These are phyloP conservation scores for Geophilus truncorum DNA, from an alignment of 2,888 invertebrate species.

Conservation along the genomic window DNA sequence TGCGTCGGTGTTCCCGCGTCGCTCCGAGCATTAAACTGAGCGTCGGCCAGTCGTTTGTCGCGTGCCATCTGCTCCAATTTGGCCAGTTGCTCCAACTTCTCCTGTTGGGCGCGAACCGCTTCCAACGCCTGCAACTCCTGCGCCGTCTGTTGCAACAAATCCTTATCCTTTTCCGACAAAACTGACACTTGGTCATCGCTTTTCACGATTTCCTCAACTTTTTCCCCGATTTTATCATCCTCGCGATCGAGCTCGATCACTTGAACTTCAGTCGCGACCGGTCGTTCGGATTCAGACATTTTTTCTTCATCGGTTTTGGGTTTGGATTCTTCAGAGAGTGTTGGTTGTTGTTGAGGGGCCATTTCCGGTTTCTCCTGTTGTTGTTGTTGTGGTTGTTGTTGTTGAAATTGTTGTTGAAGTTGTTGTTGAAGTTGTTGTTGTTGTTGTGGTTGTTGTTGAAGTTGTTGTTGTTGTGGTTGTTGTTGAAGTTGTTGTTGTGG, in stretches of 20 bases:
- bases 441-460: not conserved
- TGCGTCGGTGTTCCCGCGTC: not conserved
- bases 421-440: no score
- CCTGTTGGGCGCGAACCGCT: not conserved
- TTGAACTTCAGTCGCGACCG: no score
- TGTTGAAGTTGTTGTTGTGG: not conserved
- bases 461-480: not conserved
- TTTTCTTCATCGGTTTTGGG: no score
- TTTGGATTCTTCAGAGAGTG: no score
- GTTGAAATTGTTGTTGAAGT: no score
- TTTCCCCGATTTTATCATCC: not conserved
- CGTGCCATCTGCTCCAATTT: not conserved
- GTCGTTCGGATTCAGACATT: no score
- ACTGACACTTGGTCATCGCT: not conserved
- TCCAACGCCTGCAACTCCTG: constrained; percentile 33
- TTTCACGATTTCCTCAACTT: not conserved
- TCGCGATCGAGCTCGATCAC: not conserved
- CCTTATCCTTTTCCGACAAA: constrained; percentile 31
- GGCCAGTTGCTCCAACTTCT: not conserved
- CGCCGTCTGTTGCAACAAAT: constrained; percentile 14
- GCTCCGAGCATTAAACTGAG: not conserved
- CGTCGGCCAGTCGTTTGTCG: not conserved
- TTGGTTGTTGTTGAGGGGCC: no score
- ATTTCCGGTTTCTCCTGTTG: no score
- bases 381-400: no score